Evolutionary conservation across 2,113 vertebrate genomes (phyloP), one percentile per base, ranked within the genome.

Genomic region (Phylloscopus whistleri): DNA sequence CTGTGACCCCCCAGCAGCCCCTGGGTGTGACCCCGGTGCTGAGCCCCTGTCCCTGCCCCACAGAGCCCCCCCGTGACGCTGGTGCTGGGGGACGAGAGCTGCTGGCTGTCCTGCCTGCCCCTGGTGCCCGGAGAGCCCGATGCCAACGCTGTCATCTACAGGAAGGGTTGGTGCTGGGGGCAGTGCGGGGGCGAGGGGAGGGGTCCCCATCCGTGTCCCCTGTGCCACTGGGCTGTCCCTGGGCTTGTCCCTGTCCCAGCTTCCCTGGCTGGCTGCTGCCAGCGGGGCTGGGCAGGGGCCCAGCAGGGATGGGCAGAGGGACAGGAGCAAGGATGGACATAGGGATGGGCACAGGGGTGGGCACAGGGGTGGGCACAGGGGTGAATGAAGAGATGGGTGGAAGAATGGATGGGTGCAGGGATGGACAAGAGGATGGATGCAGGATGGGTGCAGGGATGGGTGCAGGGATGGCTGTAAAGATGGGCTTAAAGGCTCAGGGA

Each of bases 31-130:
- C 43, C 76, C 55, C 2, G 0, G 22, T 39, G 30, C 76, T 88
- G 53, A 92, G 41, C 63, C 37, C 12, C 8, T 30, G 24, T 89
- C 46, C n/a, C 41, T 77, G 22, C 62, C 21, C 17, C 48, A 1
- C 96, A 98, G 97, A 97, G 84, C 93, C 89, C 96, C 0, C 92
- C 95, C 4, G 77, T 97, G 93, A 97, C 97, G 18, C 92, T 99
- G 92, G 94, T 98, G 84, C 98, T 98, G 97, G 98, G 98, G 41
- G 98, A 99, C 1, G 96, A 98, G 63, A 92, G 95, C 69, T 99
- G 98, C 97, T 99, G 99, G 99, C 97, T 99, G 37, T 97, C 84
- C 56, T 95, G 37, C 8, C 97, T 99, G 79, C 98, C 98, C 17
- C 95, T 97, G 64, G 98, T 98, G 75, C 94, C 94, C 1, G 97